Evolutionary conservation across 2,797 vertebrate species (phyloP).

Genomic region (Capromys pilorides): DNA sequence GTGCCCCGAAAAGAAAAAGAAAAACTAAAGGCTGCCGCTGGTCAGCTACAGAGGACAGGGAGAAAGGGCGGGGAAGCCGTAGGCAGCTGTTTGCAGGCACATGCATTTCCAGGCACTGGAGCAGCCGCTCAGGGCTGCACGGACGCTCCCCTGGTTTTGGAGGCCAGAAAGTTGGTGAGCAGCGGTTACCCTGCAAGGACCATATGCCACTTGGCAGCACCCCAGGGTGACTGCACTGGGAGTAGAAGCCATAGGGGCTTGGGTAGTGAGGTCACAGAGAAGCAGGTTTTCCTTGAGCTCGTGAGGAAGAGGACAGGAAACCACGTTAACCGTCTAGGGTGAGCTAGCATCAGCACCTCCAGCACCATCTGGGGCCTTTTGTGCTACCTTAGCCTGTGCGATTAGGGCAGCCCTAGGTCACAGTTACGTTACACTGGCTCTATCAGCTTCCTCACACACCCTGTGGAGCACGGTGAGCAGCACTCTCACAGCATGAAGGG

Average conservation of each 20-base stretch:
- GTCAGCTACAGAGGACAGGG: constrained; percentile 64
- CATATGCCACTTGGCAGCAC: constrained; percentile 58
- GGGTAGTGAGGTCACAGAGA: background rate
- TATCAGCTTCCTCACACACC: background rate
- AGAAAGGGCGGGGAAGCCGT: constrained; percentile 66
- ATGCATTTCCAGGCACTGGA: constrained; percentile 68
- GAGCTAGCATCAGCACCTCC: accelerated
- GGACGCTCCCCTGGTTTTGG: constrained; percentile 59
- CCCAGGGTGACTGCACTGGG: background rate
- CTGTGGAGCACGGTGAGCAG: background rate
- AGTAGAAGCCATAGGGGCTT: background rate
- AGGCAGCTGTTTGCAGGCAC: constrained; percentile 72
- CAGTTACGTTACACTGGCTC: background rate
- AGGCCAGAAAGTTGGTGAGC: constrained; percentile 70
- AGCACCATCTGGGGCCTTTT: background rate
- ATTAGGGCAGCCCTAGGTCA: no score
- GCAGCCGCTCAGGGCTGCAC: constrained; percentile 42
- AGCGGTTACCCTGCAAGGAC: constrained; percentile 58
- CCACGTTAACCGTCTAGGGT: no score
- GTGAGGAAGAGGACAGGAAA: background rate
- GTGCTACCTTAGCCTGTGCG: background rate
- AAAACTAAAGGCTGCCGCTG: constrained; percentile 54
- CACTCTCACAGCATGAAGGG: background rate
- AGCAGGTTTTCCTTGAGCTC: background rate
- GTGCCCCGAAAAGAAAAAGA: background rate